Evolutionary conservation across 2,797 vertebrate species (phyloP).

Genomic region (Pseudocheirus occidentalis): DNA sequence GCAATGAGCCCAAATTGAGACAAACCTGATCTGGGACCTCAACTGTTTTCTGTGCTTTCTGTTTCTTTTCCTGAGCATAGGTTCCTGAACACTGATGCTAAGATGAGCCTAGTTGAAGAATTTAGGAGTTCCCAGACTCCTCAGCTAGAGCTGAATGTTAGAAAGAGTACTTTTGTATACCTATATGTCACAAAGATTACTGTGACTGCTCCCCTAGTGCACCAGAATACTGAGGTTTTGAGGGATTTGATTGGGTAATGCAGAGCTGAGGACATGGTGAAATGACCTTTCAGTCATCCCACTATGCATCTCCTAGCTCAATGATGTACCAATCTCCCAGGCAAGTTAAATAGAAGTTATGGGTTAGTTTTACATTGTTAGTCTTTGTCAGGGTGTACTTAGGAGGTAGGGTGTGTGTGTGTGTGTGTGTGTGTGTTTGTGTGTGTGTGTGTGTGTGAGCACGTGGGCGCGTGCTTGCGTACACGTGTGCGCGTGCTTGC

Average conservation of each 20-base stretch:
- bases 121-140: not conserved
- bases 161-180: not conserved
- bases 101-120: not conserved
- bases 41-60: too few relatives aligned
- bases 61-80: not conserved
- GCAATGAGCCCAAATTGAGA: too few relatives aligned
- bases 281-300: not conserved
- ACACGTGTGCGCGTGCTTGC: too few relatives aligned
- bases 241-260: not conserved
- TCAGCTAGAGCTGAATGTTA: not conserved
- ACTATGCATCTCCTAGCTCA: not conserved
- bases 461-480: too few relatives aligned
- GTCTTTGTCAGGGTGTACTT: not conserved
- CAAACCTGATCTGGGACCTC: too few relatives aligned
- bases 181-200: not conserved
- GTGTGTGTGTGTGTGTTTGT: too few relatives aligned
- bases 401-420: not conserved
- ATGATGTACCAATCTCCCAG: not conserved
- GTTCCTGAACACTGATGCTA: not conserved
- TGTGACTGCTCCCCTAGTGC: not conserved
- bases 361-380: not conserved
- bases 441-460: too few relatives aligned
- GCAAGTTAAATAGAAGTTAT: not conserved
- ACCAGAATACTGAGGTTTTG: not conserved
- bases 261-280: not conserved